Base-by-base conservation (phyloP, 2,797 vertebrate species). In the Chelon labrosus region DNA sequence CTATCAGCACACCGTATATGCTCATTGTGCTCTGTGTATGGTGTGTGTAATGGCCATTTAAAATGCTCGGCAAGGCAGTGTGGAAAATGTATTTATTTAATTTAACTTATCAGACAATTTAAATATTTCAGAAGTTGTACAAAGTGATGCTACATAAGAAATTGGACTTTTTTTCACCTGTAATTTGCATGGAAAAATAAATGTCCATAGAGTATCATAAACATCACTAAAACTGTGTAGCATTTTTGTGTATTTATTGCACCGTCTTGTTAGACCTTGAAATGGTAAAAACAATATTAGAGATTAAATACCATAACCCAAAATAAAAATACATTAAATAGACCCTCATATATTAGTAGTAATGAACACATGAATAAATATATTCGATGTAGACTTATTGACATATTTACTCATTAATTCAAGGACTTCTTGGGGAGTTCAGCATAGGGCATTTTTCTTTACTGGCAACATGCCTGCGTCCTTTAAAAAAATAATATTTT, bases 361-460 rank as follows among this genome's bases (percentile, higher is more conserved):
- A 44, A 7, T 39, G 17, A 47, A 44, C 4, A 62, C 25, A 31
- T 20, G 9, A 13, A 41, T 51, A n/a, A 22, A 46, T 0, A 16
- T 53, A 59, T 63, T 38, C 20, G 3, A 63, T 14, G 2, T 47
- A 3, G 5, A 19, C 52, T 3, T 75, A 4, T 59, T 37, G 2
- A 20, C 25, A 52, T 25, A 35, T 47, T 52, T 76, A 8, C 27
- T 31, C 42, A 5, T 72, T 58, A 20, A 25, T 66, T 73, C 7
- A 1, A 13, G n/a, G n/a, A 41, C 49, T 69, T 75, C n/a, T 49
- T 69, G 68, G 22, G 73, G 64, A 78, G 56, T 53, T 65, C 46
- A 31, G 35, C 10, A 6, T 50, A 14, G 73, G 44, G 20, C 79
- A 17, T 73, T 80, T 78, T 50, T 75, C 38, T 76, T 74, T 70